A percentile compares a stretch with the other conserved stretches of the same genome.
phyloP scores from a whole-genome alignment of 2,888 invertebrate genomes.

The Argyresthia goedartella region DNA sequence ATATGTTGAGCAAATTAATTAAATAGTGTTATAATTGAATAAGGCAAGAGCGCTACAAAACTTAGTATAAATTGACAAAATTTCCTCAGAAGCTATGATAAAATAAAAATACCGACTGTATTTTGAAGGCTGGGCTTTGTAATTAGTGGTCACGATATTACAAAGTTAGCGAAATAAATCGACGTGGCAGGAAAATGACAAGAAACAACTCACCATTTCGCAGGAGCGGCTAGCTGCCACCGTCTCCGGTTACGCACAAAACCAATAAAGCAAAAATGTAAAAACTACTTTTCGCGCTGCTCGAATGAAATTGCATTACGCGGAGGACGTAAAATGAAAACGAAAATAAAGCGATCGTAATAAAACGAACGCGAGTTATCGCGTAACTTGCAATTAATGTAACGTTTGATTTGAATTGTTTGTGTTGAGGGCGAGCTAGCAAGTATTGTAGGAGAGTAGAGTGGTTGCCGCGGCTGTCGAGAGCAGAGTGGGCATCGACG shows the following conservation, averaged over 20 bases:
- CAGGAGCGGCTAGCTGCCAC: constrained; percentile 21
- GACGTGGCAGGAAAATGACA: background rate
- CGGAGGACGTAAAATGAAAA: constrained; percentile 51
- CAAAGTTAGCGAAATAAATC: background rate
- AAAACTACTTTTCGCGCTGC: constrained; percentile 48
- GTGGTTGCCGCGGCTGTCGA: constrained; percentile 23
- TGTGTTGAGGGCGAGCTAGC: constrained; percentile 7
- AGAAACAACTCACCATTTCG: constrained; percentile 41
- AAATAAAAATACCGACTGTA: too few species aligned
- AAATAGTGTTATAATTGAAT: too few species aligned
- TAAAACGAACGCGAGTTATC: constrained; percentile 55
- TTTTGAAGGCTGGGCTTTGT: too few species aligned
- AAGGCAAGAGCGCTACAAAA: too few species aligned
- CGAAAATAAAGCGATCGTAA: constrained; percentile 50
- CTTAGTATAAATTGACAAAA: too few species aligned
- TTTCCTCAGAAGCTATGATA: too few species aligned
- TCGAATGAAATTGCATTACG: constrained; percentile 64
- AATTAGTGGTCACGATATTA: too few species aligned
- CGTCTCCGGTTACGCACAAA: constrained; percentile 53
- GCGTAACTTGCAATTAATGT: constrained; percentile 55
- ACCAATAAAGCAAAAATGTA: constrained; percentile 44
- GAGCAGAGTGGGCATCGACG: constrained; percentile 13
- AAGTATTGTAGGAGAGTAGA: constrained; percentile 13
- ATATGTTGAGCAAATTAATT: too few species aligned
- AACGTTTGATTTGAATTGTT: constrained; percentile 48